Evolutionary conservation across 2,113 vertebrate genomes (phyloP), one percentile per base, ranked within the genome.

Genomic region (Philantomba maxwellii): DNA sequence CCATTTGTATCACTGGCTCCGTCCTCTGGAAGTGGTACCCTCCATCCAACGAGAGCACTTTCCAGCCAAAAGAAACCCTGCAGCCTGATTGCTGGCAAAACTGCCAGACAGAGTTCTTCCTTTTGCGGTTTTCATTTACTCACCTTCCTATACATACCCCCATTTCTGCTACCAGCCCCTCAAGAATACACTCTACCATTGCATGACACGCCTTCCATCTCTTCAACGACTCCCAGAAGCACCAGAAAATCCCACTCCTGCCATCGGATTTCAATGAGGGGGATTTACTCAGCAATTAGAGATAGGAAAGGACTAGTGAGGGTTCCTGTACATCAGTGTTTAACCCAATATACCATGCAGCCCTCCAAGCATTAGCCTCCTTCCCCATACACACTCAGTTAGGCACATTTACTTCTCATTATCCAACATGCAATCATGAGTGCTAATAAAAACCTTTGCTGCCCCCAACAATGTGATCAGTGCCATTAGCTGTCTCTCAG

Each of bases 391-490:
- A 97, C 95, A 96, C 96, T 93, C 93, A 96, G 89, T 62, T 96
- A 97, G 97, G 85, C 92, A 91, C 92, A 97, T 90, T 97, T 94
- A 98, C 85, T 91, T 98, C 93, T 97, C 95, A 95, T 97, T 98
- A 98, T 51, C 93, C 97, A 97, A 95, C 17, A 87, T 0, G 10
- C 58, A 96, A 95, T 87, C 96, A 95, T 7, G 77, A 98, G 60
- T 39, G 93, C 93, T 96, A 97, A 96, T 97, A 97, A 97, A 97
- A 95, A 85, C 94, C 95, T 91, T 82, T 58, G 95, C 96, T 96
- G 55, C 89, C 94, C 90, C 85, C 96, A 97, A 91, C 96, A 97
- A 97, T 45, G 95, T 77, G 91, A 98, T 97, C 95, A 96, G 95
- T 90, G 87, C 90, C 66, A 88, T 96, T 97, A 98, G 95, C 96